phyloP scores from a whole-genome alignment of 2,113 vertebrate species.

The Addax nasomaculatus region DNA sequence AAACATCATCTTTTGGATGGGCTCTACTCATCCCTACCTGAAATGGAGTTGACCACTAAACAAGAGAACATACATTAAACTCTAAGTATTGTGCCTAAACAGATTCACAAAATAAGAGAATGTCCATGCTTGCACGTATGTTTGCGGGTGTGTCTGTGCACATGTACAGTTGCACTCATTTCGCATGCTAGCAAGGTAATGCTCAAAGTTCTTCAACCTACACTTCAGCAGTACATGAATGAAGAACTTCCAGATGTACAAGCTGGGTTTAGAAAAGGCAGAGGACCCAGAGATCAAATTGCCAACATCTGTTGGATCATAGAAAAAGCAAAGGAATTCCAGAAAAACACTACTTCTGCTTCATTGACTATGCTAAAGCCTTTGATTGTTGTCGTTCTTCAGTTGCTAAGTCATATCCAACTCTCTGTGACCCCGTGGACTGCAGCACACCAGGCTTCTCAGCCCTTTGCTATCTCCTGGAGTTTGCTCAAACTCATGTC shows the following conservation, averaged over 20 bases:
- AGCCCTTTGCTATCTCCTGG: not conserved
- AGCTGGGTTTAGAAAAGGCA: not conserved
- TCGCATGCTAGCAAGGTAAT: not conserved
- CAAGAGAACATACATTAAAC: not conserved
- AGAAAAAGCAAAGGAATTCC: not conserved
- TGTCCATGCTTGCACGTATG: rapidly evolving
- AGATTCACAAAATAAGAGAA: not conserved
- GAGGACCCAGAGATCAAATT: not conserved
- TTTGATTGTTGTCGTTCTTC: not conserved
- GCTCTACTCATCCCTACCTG: not conserved
- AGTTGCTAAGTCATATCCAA: not conserved
- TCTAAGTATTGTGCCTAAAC: not conserved
- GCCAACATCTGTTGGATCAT: not conserved
- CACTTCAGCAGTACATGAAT: not conserved
- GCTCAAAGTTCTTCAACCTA: not conserved
- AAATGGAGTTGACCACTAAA: not conserved
- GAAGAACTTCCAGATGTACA: not conserved
- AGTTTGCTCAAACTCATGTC: not conserved
- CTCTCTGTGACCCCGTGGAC: not conserved
- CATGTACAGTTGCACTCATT: not conserved
- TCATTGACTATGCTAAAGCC: not conserved
- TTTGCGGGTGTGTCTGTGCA: not conserved
- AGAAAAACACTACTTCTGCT: not conserved
- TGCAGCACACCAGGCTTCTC: not conserved
- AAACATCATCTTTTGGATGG: not conserved